These are phyloP conservation scores for Onychomys leucogaster DNA, from an alignment of 2,797 vertebrate species.

Conservation along the genomic window DNA sequence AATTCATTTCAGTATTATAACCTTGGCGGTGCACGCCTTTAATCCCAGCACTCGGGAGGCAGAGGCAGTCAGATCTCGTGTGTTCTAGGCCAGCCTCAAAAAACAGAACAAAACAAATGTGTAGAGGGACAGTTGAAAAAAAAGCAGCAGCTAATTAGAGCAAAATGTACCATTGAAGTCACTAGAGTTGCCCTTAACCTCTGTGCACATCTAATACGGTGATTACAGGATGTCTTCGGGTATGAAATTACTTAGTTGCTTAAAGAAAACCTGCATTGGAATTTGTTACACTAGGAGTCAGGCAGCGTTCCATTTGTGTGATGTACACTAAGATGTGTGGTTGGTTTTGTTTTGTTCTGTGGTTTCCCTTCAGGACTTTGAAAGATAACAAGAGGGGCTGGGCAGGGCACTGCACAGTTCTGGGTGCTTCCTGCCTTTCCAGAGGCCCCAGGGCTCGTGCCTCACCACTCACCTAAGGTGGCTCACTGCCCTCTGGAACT, in stretches of 20 bases:
- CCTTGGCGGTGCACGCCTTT: background rate
- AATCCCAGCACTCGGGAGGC: background rate
- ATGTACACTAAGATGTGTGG: background rate
- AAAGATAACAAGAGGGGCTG: background rate
- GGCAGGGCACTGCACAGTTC: background rate
- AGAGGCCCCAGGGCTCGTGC: background rate
- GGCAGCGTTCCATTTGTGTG: background rate
- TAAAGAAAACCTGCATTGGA: background rate
- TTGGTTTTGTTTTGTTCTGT: background rate
- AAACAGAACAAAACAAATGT: background rate
- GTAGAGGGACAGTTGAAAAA: background rate
- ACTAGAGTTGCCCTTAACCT: background rate
- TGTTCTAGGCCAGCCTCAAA: background rate
- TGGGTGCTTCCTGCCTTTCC: background rate
- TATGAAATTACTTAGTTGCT: slow-evolving; percentile 9
- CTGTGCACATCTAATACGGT: background rate
- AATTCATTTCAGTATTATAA: background rate
- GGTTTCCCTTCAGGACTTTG: background rate
- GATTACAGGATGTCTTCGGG: background rate
- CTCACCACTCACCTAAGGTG: background rate
- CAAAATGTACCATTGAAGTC: background rate
- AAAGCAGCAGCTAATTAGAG: background rate
- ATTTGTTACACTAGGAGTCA: slow-evolving; percentile 6
- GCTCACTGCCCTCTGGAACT: background rate
- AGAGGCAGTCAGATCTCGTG: background rate